A percentile compares a stretch with the other conserved stretches of the same genome.
These are phyloP conservation scores for Eubasilissa splendida DNA, from an alignment of 2,888 invertebrate genomes.

Conservation along the genomic window DNA sequence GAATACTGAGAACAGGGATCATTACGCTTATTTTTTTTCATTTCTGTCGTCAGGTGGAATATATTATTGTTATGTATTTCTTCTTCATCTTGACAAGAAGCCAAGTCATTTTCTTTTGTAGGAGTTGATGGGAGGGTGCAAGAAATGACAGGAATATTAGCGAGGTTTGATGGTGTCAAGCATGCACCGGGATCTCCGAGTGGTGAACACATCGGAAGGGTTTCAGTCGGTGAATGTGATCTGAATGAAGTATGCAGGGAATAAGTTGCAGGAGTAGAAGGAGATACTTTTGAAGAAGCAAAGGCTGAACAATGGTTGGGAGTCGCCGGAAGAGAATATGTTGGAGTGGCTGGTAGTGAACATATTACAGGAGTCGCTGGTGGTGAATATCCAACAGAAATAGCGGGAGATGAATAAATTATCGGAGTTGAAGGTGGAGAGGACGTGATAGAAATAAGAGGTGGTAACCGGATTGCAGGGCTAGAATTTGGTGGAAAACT, in stretches of 20 bases:
- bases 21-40: slow-evolving; percentile 39
- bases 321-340: background rate
- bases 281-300: background rate
- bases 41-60: slow-evolving; percentile 23
- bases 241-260: slow-evolving; percentile 21
- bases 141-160: slow-evolving; percentile 24
- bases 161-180: slow-evolving; percentile 19
- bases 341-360: background rate
- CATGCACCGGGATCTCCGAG: slow-evolving; percentile 6
- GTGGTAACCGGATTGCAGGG: slow-evolving; percentile 16
- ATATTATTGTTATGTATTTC: slow-evolving; percentile 31
- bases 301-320: background rate
- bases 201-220: slow-evolving; percentile 13
- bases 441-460: slow-evolving; percentile 8
- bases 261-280: slow-evolving; percentile 6
- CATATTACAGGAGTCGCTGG: background rate
- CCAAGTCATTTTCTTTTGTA: slow-evolving; percentile 13
- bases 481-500: slow-evolving; percentile 24
- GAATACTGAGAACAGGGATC: slow-evolving; percentile 17
- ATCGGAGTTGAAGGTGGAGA: slow-evolving; percentile 32
- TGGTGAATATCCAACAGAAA: slow-evolving; percentile 17
- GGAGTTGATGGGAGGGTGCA: slow-evolving; percentile 35
- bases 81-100: slow-evolving; percentile 1
- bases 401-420: slow-evolving; percentile 20
- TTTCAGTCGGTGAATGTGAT: slow-evolving; percentile 25